Base-by-base conservation (phyloP, 2,888 invertebrate species). In the Dinocampus coccinellae region DNA sequence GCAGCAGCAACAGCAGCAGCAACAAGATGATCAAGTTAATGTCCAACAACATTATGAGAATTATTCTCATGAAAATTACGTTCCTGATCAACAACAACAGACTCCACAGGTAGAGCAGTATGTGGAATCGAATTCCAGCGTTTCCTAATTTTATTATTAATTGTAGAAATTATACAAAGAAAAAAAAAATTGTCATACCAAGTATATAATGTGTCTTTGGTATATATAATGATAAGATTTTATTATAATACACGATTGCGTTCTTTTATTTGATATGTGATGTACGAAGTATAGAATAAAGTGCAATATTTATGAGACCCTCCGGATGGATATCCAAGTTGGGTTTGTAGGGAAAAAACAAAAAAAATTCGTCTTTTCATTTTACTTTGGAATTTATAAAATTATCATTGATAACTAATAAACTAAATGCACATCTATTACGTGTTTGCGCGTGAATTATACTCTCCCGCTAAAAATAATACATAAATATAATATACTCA, bases 11-110 rank as follows among this genome's bases (percentile, higher is more conserved):
- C 26, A 11, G 36, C n/a, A 55, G 53, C 71, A 73, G 61, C 55
- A 69, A 9, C 69, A 69, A n/a, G 60, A 73, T 63, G 58, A 58
- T 34, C 16, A 34, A 29, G n/a, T 10, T 11, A 34, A 16, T 57
- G 73, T 63, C 22, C 70, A 75, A 67, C 70, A 67, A 47, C 73
- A 71, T 3, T 75, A 77, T 70, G 73, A 75, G 9, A 68, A 76
- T 36, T 75, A 76, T 64, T 55, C 72, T 3, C 22, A 42, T 3
- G 72, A 65, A 60, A 63, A 61, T 70, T 76, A 76, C 53, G 11
- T 42, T 57, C 67, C 73, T 11, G 62, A 74, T 36, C 34, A 36
- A 10, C 61, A 63, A 36, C 75, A 70, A 67, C 70, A 62, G 29
- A 36, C 67, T 24, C 26, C 62, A 47, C 61, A 72, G 68, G 64